Evolutionary conservation across 2,797 vertebrate genomes (phyloP).

Genomic region (Selene dorsalis): DNA sequence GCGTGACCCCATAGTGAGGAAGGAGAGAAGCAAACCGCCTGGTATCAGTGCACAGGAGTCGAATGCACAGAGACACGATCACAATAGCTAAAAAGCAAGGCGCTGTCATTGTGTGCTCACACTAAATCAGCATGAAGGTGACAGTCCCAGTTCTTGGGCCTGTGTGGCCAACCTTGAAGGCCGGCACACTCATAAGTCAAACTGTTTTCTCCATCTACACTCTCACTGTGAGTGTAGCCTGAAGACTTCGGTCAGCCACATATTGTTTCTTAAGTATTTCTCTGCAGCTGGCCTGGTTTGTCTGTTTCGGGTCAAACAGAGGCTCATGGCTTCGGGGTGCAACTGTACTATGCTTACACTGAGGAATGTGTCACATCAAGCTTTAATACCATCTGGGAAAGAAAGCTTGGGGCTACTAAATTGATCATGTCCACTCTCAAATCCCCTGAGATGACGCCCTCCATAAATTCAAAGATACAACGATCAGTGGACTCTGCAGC

Average conservation of each 20-base stretch:
- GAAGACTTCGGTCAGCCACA: conserved; percentile 68
- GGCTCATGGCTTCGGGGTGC: conserved; percentile 74
- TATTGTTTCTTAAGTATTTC: conserved; percentile 72
- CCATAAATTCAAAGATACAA: conserved; percentile 20
- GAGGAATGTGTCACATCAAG: conserved; percentile 70
- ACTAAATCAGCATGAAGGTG: conserved; percentile 76
- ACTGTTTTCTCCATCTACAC: conserved; percentile 54
- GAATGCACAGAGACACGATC: conserved; percentile 63
- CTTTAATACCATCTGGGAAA: conserved; percentile 61
- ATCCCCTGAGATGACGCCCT: conserved; percentile 19
- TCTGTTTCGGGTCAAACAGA: conserved; percentile 71
- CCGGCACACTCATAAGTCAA: conserved; percentile 68
- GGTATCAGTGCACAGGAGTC: conserved; percentile 74
- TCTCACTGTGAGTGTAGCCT: conserved; percentile 67
- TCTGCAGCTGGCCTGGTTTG: conserved; percentile 69
- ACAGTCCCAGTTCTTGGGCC: conserved; percentile 63
- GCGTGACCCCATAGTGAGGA: conserved; percentile 77
- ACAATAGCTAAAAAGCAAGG: conserved; percentile 77
- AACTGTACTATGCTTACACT: conserved; percentile 62
- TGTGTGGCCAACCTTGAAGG: conserved; percentile 62
- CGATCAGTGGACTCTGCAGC: conserved; percentile 19
- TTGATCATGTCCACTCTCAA: conserved; percentile 53
- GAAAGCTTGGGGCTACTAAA: conserved; percentile 49
- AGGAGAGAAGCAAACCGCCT: conserved; percentile 67
- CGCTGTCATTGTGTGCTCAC: conserved; percentile 67